A percentile compares a stretch with the other conserved stretches of the same genome.
Evolutionary conservation across 37 sponge, comb jelly and placozoan species (phyloP).

Genomic region (Spongilla lacustris): DNA sequence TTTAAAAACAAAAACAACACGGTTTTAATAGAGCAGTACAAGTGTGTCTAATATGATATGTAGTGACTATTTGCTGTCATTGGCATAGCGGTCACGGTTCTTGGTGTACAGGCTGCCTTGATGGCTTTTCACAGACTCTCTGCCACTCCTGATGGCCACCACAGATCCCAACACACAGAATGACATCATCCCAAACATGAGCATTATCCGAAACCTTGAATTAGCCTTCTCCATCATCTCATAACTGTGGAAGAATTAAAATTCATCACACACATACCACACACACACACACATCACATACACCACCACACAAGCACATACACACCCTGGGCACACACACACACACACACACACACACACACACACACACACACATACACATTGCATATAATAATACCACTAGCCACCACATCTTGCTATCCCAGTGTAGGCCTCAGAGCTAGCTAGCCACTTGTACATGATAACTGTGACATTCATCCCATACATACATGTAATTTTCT

Average conservation of each 20-base stretch:
- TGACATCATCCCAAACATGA: constrained; percentile 59
- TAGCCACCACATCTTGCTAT: too few species aligned
- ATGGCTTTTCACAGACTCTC: constrained; percentile 4
- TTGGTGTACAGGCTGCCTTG: constrained; percentile 5
- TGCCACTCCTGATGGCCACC: constrained; percentile 30
- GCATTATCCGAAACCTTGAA: constrained; percentile 68
- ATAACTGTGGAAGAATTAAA: constrained; percentile 15
- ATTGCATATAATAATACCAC: neutral
- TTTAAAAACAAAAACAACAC: too few species aligned
- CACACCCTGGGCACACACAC: too few species aligned
- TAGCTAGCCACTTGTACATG: too few species aligned
- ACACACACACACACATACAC: too few species aligned
- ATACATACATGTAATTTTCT: too few species aligned
- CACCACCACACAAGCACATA: neutral
- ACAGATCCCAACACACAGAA: constrained; percentile 40
- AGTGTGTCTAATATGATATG: too few species aligned
- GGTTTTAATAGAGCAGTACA: too few species aligned
- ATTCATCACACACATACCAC: neutral
- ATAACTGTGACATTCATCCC: too few species aligned
- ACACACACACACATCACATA: neutral
- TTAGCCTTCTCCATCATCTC: constrained; percentile 61
- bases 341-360: too few species aligned
- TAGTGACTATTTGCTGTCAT: neutral
- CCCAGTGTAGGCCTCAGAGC: too few species aligned
- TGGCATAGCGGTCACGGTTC: constrained; percentile 30